Percentiles rank a stretch among this genome's conserved stretches.
These are phyloP conservation scores for Synergus umbraculus DNA, from an alignment of 2,888 invertebrate genomes.

Conservation along the genomic window DNA sequence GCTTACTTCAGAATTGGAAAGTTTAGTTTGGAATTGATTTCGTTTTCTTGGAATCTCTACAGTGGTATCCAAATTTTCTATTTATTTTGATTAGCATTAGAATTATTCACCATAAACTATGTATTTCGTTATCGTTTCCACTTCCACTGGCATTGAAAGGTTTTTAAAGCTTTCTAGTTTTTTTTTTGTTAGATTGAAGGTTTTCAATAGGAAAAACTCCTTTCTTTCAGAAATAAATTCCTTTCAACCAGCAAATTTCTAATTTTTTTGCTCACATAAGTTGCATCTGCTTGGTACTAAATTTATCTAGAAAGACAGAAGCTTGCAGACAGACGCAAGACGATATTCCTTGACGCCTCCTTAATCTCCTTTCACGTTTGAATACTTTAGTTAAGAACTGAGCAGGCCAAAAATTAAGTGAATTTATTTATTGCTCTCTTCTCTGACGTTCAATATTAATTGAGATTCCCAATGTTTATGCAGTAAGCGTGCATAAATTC, in stretches of 20 bases:
- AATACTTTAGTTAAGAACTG: background rate
- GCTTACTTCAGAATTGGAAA: background rate
- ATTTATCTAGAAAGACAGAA: background rate
- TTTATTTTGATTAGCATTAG: no score
- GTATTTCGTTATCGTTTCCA: no score
- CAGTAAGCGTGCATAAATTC: constrained; percentile 9
- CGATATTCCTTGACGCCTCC: background rate
- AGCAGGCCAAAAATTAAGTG: background rate
- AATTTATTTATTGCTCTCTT: background rate
- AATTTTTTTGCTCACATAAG: background rate
- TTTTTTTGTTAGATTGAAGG: background rate
- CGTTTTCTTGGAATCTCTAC: no score
- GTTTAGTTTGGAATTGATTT: background rate
- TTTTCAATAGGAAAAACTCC: background rate
- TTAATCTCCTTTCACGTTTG: background rate
- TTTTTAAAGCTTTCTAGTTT: no score
- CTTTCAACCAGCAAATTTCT: background rate
- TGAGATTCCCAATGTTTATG: constrained; percentile 4
- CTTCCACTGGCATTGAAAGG: no score
- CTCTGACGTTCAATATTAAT: background rate
- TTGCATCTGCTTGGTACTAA: constrained; percentile 14
- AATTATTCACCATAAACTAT: no score
- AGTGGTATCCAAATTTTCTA: no score
- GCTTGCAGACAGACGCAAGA: background rate
- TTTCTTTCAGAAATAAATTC: background rate